A percentile compares a stretch with the other conserved stretches of the same genome.
These are phyloP conservation scores for Phyllotreta cruciferae DNA, from an alignment of 2,888 invertebrate species.

Conservation along the genomic window DNA sequence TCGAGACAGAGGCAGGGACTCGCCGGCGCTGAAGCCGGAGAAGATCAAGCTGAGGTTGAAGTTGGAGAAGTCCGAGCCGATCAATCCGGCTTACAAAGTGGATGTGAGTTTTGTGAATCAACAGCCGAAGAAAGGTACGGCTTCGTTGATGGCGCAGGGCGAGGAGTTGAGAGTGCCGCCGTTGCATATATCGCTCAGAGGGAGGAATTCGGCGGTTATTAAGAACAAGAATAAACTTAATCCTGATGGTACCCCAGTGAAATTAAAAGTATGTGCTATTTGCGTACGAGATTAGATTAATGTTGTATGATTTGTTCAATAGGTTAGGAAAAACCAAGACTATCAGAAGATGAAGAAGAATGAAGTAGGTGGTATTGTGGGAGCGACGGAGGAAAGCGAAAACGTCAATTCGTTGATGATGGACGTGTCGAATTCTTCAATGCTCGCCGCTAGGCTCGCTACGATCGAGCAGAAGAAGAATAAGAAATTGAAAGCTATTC, in stretches of 20 bases:
- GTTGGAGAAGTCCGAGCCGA: conserved; percentile 82
- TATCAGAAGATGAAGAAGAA: conserved; percentile 42
- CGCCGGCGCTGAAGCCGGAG: conserved; percentile 64
- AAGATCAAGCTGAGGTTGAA: conserved; percentile 84
- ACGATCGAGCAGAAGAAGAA: conserved; percentile 48
- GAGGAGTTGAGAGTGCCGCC: conserved; percentile 88
- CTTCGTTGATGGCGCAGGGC: conserved; percentile 48
- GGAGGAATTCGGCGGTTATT: conserved; percentile 85
- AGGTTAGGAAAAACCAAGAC: conserved; percentile 48
- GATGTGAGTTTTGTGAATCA: conserved; percentile 69
- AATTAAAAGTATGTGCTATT: conserved; percentile 44
- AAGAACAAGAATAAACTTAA: conserved; percentile 69
- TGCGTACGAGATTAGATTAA: conserved; percentile 8
- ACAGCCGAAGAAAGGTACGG: conserved; percentile 59
- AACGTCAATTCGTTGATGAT: conserved; percentile 22
- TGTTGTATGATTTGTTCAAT: not conserved
- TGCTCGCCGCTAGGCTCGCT: conserved; percentile 35
- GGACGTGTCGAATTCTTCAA: conserved; percentile 18
- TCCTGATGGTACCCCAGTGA: conserved; percentile 49
- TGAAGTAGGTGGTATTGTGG: conserved; percentile 14
- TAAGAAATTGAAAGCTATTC: conserved; percentile 54
- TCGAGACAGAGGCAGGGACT: conserved; percentile 55
- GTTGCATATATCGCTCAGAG: conserved; percentile 84
- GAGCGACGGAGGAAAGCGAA: conserved; percentile 26
- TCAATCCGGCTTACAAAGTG: conserved; percentile 76